phyloP scores from a whole-genome alignment of 2,797 vertebrate species.

The Ispidina lecontei region DNA sequence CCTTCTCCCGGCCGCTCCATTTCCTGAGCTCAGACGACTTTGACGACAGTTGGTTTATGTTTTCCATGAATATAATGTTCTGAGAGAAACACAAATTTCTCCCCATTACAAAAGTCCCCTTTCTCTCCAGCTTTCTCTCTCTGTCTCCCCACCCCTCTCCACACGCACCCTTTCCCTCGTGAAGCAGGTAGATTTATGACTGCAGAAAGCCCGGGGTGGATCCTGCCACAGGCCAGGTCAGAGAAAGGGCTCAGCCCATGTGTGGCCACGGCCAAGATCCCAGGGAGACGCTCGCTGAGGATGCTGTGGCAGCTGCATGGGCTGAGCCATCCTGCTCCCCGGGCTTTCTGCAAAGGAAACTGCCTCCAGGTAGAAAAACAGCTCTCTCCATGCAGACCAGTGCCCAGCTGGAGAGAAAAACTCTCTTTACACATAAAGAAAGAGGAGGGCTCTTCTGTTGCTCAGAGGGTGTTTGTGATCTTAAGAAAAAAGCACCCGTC shows the following conservation, averaged over 20 bases:
- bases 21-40: slow-evolving; percentile 97
- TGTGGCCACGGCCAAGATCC: neutral
- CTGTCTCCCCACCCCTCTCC: neutral
- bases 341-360: slow-evolving; percentile 15
- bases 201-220: neutral
- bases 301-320: neutral
- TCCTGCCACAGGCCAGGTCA: neutral
- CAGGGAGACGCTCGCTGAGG: slow-evolving; percentile 16
- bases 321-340: neutral
- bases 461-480: neutral
- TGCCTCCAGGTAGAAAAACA: slow-evolving; percentile 11
- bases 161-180: neutral
- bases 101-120: slow-evolving; percentile 49
- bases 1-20: slow-evolving; percentile 95
- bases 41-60: slow-evolving; percentile 95
- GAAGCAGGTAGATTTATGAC: slow-evolving; percentile 73
- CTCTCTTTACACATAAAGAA: rapidly evolving
- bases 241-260: neutral
- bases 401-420: neutral
- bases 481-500: rapidly evolving
- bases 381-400: rapidly evolving
- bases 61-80: slow-evolving; percentile 89
- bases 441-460: neutral
- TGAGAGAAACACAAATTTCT: slow-evolving; percentile 78
- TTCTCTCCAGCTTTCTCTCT: neutral